phyloP scores from a whole-genome alignment of 1,140 invertebrate species.

The Aleiodes sp. region DNA sequence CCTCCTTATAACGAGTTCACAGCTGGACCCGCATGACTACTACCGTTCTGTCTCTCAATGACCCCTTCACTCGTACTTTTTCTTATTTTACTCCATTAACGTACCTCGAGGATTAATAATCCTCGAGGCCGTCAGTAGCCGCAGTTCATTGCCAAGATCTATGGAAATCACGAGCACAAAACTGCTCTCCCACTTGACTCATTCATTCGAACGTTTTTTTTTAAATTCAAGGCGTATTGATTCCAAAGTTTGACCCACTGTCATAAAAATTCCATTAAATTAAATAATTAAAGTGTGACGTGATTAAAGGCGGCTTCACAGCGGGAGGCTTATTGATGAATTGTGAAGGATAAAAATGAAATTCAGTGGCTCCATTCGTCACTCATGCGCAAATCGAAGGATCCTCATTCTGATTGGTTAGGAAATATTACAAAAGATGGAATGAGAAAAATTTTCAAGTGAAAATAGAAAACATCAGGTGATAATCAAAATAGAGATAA shows the following conservation, averaged over 20 bases:
- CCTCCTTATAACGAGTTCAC: conserved; percentile 49
- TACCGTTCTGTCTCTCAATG: conserved; percentile 27
- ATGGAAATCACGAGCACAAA: too few relatives aligned
- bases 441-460: too few relatives aligned
- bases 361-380: conserved; percentile 2
- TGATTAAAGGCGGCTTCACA: conserved; percentile 29
- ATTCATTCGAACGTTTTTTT: too few relatives aligned
- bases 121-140: background rate
- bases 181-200: too few relatives aligned
- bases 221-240: background rate
- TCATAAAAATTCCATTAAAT: conserved; percentile 3
- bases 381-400: conserved; percentile 23
- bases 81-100: background rate
- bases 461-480: too few relatives aligned
- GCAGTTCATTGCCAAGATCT: background rate
- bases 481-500: background rate
- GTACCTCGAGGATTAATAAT: conserved; percentile 19
- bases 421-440: background rate
- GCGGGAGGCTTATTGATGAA: conserved; percentile 30
- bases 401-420: background rate
- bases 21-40: conserved; percentile 54
- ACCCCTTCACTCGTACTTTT: too few relatives aligned
- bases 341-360: background rate
- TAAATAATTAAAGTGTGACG: conserved; percentile 25
- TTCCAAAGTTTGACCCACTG: conserved; percentile 6